Conservation (phyloP, 53 echinoderm and acorn worm genomes). For the Holothuria scabra region DNA sequence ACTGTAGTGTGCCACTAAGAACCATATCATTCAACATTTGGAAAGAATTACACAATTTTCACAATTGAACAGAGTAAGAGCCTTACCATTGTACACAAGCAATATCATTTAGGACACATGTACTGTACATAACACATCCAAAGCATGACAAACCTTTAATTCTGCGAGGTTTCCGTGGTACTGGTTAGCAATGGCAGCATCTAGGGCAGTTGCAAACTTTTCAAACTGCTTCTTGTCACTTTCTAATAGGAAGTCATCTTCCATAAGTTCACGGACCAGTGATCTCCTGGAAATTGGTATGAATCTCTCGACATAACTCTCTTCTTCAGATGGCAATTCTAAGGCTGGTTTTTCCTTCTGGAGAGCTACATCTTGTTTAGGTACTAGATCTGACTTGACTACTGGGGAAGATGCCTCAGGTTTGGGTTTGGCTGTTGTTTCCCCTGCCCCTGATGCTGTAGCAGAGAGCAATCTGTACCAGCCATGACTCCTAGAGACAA, state of each 20-base stretch:
- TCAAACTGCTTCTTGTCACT: constrained; percentile 81
- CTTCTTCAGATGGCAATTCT: constrained; percentile 66
- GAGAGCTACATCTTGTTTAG: not conserved
- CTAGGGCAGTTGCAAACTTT: constrained; percentile 88
- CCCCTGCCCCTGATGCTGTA: constrained; percentile 5
- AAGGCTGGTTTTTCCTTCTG: constrained; percentile 58
- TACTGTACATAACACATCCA: no score
- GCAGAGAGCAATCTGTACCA: constrained; percentile 22
- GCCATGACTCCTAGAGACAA: not conserved
- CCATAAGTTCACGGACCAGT: constrained; percentile 83
- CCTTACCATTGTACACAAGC: no score
- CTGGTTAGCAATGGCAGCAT: constrained; percentile 85
- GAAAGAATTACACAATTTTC: no score
- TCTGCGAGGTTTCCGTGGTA: constrained; percentile 86
- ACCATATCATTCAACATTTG: no score
- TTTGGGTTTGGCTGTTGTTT: not conserved
- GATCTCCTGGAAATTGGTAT: constrained; percentile 93
- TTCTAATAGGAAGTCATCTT: constrained; percentile 80
- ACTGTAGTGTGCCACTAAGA: no score
- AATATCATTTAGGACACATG: no score
- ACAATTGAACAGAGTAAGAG: no score
- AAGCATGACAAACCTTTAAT: constrained; percentile 66
- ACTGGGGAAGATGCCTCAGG: not conserved
- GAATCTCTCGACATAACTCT: constrained; percentile 82
- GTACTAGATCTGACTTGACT: not conserved